Conservation (phyloP, 2,888 invertebrate species). For the Mythimna pallens region DNA sequence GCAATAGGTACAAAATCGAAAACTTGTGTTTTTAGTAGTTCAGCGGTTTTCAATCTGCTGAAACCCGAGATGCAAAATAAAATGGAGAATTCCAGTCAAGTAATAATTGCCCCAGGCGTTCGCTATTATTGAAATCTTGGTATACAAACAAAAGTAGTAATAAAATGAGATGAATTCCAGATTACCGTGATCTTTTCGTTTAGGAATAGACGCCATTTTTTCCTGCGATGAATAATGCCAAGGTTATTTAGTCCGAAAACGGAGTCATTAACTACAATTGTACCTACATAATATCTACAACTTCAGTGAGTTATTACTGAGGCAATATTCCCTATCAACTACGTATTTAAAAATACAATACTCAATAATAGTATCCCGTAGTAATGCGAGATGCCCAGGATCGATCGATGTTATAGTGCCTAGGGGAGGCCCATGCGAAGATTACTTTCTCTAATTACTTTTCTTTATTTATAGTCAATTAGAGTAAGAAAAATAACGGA, state of each 20-base stretch:
- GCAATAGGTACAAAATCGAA: conserved; percentile 2
- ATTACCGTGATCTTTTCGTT: conserved; percentile 1
- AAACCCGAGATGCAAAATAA: conserved; percentile 22
- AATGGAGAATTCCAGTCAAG: conserved; percentile 24
- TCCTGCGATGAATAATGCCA: neutral
- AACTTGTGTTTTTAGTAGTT: conserved; percentile 6
- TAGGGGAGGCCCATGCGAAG: neutral
- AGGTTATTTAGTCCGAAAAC: conserved; percentile 5
- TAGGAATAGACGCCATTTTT: conserved; percentile 21
- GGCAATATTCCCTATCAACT: too few species aligned
- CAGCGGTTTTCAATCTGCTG: conserved; percentile 23
- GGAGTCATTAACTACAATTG: neutral
- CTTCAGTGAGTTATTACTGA: neutral
- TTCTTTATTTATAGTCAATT: neutral
- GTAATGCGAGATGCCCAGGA: neutral
- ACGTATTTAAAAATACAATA: too few species aligned
- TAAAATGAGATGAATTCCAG: conserved; percentile 54
- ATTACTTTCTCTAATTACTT: neutral
- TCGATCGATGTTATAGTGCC: neutral
- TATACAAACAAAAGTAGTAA: conserved; percentile 33
- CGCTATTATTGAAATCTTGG: conserved; percentile 16
- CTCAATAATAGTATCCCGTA: too few species aligned
- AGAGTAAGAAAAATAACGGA: neutral
- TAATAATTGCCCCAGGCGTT: conserved; percentile 34
- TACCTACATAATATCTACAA: neutral